phyloP scores from a whole-genome alignment of 2,888 invertebrate genomes.

The Gastrophysa polygoni region DNA sequence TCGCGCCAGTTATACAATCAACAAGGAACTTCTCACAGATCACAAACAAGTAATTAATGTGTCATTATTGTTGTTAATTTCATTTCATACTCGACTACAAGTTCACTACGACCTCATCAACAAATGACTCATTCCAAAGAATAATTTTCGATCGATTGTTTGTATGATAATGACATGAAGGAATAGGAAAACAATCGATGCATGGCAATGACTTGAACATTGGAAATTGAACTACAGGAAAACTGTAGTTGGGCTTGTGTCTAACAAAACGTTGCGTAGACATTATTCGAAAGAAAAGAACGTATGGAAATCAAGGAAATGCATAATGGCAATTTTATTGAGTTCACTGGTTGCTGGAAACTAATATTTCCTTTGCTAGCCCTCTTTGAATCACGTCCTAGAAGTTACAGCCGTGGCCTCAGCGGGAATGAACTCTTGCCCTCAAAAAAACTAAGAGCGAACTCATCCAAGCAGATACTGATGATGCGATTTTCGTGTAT shows the following conservation, averaged over 20 bases:
- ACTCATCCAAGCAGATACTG: no score
- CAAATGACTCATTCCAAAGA: neutral
- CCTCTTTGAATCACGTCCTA: no score
- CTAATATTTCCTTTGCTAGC: no score
- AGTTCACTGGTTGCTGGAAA: no score
- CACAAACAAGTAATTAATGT: neutral
- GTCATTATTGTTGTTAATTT: neutral
- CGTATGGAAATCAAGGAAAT: no score
- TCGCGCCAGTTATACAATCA: neutral
- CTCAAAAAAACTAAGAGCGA: no score
- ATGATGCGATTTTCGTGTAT: no score
- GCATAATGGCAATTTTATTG: no score
- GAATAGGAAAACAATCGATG: constrained; percentile 1
- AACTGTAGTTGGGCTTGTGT: neutral
- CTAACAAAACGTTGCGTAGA: neutral
- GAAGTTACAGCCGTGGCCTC: no score
- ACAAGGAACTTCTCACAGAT: neutral
- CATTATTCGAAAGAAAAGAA: no score
- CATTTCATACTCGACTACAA: neutral
- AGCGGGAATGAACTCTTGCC: no score
- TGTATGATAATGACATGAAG: neutral
- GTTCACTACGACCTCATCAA: neutral
- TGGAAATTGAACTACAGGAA: neutral
- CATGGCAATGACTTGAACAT: neutral
- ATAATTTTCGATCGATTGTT: constrained; percentile 1